Percentiles rank a stretch among this genome's conserved stretches.
Evolutionary conservation across 1,140 invertebrate species (phyloP).

Genomic region (Zeugodacus cucurbitae): DNA sequence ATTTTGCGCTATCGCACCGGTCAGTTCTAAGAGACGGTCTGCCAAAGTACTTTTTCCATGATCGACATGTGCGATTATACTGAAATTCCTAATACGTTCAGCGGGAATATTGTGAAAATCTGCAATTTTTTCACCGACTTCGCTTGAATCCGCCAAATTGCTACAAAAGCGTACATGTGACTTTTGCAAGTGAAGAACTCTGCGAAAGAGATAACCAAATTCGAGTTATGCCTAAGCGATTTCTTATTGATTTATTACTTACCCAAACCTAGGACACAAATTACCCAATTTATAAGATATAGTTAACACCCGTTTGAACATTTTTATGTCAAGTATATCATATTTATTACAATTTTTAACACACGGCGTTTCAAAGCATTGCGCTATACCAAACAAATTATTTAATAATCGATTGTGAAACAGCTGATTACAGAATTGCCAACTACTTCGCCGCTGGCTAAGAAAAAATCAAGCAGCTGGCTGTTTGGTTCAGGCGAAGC

Average conservation of each 20-base stretch:
- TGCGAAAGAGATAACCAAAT: neutral
- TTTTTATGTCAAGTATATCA: neutral
- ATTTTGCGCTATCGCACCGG: conserved; percentile 81
- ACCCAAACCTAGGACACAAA: neutral
- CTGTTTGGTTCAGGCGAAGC: too few relatives aligned
- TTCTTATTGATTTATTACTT: neutral
- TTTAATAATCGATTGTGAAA: neutral
- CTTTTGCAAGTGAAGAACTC: neutral
- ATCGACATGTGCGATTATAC: conserved; percentile 97
- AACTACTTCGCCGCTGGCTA: too few relatives aligned
- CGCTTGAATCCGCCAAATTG: neutral
- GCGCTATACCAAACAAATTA: neutral
- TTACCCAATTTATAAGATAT: neutral
- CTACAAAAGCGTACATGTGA: neutral
- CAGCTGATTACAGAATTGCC: neutral
- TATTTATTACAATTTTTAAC: too few relatives aligned
- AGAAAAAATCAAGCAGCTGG: too few relatives aligned
- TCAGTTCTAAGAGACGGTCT: conserved; percentile 90
- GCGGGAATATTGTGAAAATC: conserved; percentile 66
- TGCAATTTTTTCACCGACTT: neutral
- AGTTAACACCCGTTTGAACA: neutral
- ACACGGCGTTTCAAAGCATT: too few relatives aligned
- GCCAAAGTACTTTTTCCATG: conserved; percentile 98
- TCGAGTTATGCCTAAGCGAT: neutral
- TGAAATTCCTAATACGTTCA: conserved; percentile 90